Evolutionary conservation across 2,113 vertebrate species (phyloP).

Genomic region (Carettochelys insculpta): DNA sequence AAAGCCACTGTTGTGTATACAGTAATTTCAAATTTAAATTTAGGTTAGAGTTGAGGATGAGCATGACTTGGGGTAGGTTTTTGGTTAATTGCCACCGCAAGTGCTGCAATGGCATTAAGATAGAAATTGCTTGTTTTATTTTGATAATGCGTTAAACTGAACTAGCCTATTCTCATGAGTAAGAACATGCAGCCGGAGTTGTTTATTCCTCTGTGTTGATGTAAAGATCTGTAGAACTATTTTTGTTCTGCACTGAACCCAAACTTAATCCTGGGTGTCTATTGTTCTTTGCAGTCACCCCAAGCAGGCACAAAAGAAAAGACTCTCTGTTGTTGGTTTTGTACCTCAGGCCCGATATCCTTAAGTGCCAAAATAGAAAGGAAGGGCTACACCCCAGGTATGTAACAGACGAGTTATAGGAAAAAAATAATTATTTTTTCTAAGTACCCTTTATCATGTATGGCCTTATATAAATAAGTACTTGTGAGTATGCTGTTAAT

Average conservation of each 20-base stretch:
- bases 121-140: background rate
- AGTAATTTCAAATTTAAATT: background rate
- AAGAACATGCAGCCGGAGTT: background rate
- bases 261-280: background rate
- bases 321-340: conserved; percentile 99
- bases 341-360: conserved; percentile 99
- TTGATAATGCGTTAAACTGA: background rate
- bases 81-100: background rate
- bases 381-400: conserved; percentile 99
- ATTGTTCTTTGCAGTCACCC: conserved; percentile 86
- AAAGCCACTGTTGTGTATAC: background rate
- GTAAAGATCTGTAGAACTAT: rapidly evolving
- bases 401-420: conserved; percentile 30
- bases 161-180: background rate
- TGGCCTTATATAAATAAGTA: background rate
- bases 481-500: rapidly evolving
- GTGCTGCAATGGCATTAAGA: background rate
- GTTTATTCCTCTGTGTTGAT: background rate
- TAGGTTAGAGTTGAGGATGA: background rate
- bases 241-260: background rate
- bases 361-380: conserved; percentile 99
- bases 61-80: background rate
- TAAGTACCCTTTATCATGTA: background rate
- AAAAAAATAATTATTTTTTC: conserved; percentile 35
- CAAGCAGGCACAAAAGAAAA: conserved; percentile 99